Conservation (phyloP, 2,113 vertebrate species). For the Alethe diademata region DNA sequence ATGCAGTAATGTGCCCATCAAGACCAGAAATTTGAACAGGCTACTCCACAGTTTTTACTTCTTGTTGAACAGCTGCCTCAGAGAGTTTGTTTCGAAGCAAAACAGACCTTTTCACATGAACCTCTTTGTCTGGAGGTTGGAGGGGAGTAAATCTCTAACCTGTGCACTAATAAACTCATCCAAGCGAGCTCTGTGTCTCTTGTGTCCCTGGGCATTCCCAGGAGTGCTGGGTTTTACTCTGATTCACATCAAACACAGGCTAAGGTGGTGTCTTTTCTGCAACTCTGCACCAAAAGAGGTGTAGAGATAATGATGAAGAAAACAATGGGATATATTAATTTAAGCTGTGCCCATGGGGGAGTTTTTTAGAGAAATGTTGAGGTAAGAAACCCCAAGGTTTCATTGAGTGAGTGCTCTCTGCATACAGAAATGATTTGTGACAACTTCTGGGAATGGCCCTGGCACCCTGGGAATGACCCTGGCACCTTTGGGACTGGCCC, state of each 20-base stretch:
- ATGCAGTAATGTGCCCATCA: neutral
- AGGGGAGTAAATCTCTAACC: constrained; percentile 27
- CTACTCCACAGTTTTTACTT: neutral
- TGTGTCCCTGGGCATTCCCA: neutral
- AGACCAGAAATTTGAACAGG: neutral
- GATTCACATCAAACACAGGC: accelerated
- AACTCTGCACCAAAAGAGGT: no score
- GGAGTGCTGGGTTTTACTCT: neutral
- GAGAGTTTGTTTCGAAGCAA: constrained; percentile 7
- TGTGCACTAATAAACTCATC: constrained; percentile 66
- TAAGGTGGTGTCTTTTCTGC: neutral
- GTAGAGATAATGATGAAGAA: no score
- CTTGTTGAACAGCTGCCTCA: constrained; percentile 6
- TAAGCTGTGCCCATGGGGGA: no score
- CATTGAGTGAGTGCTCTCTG: no score
- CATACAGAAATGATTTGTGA: no score
- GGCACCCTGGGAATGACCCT: no score
- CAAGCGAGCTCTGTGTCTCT: neutral
- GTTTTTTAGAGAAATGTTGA: no score
- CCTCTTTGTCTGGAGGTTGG: neutral
- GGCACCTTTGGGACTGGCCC: no score
- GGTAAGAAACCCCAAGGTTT: no score
- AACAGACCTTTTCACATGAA: neutral
- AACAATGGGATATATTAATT: no score
- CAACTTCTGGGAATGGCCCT: no score